These are phyloP conservation scores for Porites rus DNA, from an alignment of 92 coral and sea anemone genomes.

Conservation along the genomic window DNA sequence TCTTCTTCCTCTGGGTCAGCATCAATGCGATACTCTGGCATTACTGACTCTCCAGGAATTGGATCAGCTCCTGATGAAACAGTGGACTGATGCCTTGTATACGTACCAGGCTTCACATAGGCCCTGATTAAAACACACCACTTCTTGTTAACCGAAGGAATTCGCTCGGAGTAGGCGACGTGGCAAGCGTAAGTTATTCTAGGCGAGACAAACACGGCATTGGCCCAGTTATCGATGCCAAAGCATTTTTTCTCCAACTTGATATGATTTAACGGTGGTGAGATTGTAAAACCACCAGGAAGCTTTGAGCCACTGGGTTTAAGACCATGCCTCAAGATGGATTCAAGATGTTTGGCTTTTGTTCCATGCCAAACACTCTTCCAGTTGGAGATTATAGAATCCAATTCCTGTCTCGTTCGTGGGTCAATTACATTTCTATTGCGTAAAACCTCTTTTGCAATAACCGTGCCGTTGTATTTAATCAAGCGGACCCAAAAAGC, in stretches of 20 bases:
- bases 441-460: slow-evolving; percentile 67
- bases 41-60: slow-evolving; percentile 69
- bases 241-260: slow-evolving; percentile 33
- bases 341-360: slow-evolving; percentile 42
- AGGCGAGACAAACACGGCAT: slow-evolving; percentile 76
- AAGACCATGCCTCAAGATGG: slow-evolving; percentile 64
- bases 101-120: slow-evolving; percentile 51
- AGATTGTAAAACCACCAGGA: slow-evolving; percentile 39
- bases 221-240: slow-evolving; percentile 72
- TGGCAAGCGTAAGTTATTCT: slow-evolving; percentile 65
- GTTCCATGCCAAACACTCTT: slow-evolving; percentile 76
- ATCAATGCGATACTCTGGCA: slow-evolving; percentile 70
- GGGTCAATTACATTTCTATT: slow-evolving; percentile 43
- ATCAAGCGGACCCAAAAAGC: slow-evolving; percentile 36
- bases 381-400: slow-evolving; percentile 49
- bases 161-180: slow-evolving; percentile 57
- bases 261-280: slow-evolving; percentile 54
- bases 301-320: slow-evolving; percentile 63
- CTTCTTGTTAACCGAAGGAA: slow-evolving; percentile 32
- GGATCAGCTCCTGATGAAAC: slow-evolving; percentile 46
- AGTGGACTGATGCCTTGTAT: slow-evolving; percentile 62
- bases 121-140: slow-evolving; percentile 79
- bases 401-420: slow-evolving; percentile 42
- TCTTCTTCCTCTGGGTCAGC: slow-evolving; percentile 37
- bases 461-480: slow-evolving; percentile 34